Evolutionary conservation across 2,888 invertebrate genomes (phyloP).

Genomic region (Eupsilia transversa): DNA sequence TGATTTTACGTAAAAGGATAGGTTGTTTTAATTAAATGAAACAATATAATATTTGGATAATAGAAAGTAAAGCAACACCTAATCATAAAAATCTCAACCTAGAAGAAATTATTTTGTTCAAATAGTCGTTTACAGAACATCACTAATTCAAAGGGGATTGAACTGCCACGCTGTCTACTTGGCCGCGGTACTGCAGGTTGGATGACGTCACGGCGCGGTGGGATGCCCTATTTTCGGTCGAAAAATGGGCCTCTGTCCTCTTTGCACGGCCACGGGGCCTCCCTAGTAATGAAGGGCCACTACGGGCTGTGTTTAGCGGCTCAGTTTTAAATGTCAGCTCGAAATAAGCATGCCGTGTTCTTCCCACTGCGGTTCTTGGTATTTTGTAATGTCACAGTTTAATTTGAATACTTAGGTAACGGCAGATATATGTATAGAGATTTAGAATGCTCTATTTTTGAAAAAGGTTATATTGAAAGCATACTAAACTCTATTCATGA

Average conservation of each 20-base stretch:
- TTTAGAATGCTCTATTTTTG: not conserved
- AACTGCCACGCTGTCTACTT: constrained; percentile 5
- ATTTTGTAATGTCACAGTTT: constrained; percentile 19
- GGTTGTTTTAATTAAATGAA: not conserved
- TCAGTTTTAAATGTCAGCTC: constrained; percentile 39
- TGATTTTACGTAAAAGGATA: not conserved
- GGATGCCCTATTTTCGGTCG: constrained; percentile 76
- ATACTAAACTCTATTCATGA: not conserved
- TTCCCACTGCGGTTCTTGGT: not conserved
- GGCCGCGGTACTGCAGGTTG: constrained; percentile 61
- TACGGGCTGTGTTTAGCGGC: constrained; percentile 20
- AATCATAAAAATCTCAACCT: not conserved
- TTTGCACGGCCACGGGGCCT: constrained; percentile 27
- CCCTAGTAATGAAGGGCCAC: constrained; percentile 40
- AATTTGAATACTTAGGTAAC: not conserved
- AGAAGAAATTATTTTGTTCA: not conserved
- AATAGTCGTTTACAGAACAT: not conserved
- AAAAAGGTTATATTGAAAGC: not conserved
- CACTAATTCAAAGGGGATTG: constrained; percentile 23
- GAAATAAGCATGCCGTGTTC: constrained; percentile 3
- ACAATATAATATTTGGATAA: not conserved
- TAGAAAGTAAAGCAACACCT: not conserved
- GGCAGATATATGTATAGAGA: not conserved
- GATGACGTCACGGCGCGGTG: constrained; percentile 69
- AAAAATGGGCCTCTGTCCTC: constrained; percentile 60